These are phyloP conservation scores for Cephus cinctus DNA, from an alignment of 1,140 invertebrate genomes.

Conservation along the genomic window DNA sequence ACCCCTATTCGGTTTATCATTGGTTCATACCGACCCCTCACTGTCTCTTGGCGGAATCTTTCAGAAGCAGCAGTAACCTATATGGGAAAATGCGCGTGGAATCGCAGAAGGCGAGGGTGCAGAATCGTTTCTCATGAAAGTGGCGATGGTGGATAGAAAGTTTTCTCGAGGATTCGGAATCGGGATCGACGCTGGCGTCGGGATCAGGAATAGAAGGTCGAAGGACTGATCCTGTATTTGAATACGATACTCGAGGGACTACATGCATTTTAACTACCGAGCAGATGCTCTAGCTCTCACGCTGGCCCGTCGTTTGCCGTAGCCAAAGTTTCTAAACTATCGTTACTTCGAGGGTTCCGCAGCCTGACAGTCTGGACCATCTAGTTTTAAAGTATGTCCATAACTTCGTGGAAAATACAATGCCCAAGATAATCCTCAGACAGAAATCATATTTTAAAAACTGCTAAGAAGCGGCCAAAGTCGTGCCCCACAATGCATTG, in stretches of 20 bases:
- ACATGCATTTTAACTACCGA: conserved; percentile 58
- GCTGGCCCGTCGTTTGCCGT: conserved; percentile 42
- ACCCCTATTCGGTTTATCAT: too few species aligned
- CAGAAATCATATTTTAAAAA: too few species aligned
- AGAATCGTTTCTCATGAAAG: not conserved
- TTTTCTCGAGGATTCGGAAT: conserved; percentile 33
- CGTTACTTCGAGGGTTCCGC: conserved; percentile 46
- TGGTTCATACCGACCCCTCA: too few species aligned
- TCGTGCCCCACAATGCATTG: too few species aligned
- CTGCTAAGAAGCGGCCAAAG: too few species aligned
- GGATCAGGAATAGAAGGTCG: conserved; percentile 50
- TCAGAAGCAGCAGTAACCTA: conserved; percentile 24
- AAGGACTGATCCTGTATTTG: conserved; percentile 56
- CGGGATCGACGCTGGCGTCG: conserved; percentile 42
- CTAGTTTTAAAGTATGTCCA: too few species aligned
- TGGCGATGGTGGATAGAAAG: conserved; percentile 2
- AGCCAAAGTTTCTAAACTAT: conserved; percentile 55
- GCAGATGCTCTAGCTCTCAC: conserved; percentile 52
- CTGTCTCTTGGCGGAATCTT: not conserved
- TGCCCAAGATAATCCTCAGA: too few species aligned
- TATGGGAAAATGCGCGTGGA: conserved; percentile 48
- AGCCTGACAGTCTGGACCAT: too few species aligned
- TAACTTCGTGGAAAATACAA: too few species aligned
- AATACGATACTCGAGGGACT: conserved; percentile 53
- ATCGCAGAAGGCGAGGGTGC: conserved; percentile 19